Conservation (phyloP, 2,888 invertebrate genomes). For the Zhuqinia jingwanae region DNA sequence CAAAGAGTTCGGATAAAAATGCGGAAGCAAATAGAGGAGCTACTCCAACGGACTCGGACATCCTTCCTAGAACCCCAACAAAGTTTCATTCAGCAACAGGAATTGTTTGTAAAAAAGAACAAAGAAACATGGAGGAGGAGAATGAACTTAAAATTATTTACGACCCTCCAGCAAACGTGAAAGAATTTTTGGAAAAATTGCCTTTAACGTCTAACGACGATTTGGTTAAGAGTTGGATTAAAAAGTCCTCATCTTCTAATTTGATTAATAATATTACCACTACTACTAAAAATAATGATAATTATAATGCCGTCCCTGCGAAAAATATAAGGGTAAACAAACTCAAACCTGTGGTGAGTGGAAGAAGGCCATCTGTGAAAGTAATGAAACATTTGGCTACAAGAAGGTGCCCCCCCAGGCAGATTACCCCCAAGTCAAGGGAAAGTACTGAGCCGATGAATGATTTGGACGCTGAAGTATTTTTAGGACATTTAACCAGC, state of each 20-base stretch:
- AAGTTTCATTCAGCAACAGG: constrained; percentile 32
- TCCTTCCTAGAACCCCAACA: not conserved
- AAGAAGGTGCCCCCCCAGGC: constrained; percentile 31
- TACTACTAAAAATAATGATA: too few species aligned
- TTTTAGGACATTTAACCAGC: too few species aligned
- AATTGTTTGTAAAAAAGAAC: not conserved
- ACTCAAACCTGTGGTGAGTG: constrained; percentile 2
- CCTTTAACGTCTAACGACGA: constrained; percentile 63
- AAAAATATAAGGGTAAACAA: constrained; percentile 9
- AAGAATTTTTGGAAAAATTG: constrained; percentile 48
- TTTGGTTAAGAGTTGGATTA: constrained; percentile 67
- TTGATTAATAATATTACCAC: not conserved
- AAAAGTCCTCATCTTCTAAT: constrained; percentile 22
- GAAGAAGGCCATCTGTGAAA: constrained; percentile 49
- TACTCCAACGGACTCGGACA: not conserved
- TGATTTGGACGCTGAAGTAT: constrained; percentile 46
- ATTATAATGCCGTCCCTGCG: too few species aligned
- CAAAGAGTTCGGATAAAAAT: constrained; percentile 44
- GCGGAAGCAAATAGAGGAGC: constrained; percentile 41
- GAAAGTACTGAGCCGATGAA: not conserved
- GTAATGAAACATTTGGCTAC: constrained; percentile 63
- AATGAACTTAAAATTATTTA: not conserved
- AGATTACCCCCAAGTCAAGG: not conserved
- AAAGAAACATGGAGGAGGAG: too few species aligned
- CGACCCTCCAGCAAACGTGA: constrained; percentile 37